These are phyloP conservation scores for Coregonus sp. DNA, from an alignment of 2,797 vertebrate species.

Conservation along the genomic window DNA sequence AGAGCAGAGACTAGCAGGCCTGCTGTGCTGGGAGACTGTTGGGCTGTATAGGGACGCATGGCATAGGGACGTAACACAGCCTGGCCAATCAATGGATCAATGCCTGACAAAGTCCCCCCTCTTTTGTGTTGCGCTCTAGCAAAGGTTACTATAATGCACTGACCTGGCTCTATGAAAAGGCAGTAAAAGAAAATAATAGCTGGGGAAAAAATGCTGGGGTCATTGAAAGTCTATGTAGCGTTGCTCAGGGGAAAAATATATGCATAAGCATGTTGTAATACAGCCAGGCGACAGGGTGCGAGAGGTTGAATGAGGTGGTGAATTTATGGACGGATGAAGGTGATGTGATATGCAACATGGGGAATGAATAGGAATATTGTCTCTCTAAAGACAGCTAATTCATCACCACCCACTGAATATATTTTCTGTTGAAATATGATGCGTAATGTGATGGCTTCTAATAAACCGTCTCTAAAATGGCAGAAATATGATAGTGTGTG, in stretches of 20 bases:
- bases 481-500: conserved; percentile 67
- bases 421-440: conserved; percentile 66
- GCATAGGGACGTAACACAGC: not conserved
- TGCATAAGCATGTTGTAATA: not conserved
- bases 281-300: not conserved
- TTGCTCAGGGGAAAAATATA: not conserved
- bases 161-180: conserved; percentile 13
- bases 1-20: not conserved
- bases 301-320: not conserved
- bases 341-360: conserved; percentile 36
- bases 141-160: conserved; percentile 30
- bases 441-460: conserved; percentile 61
- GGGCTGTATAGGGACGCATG: not conserved
- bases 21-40: not conserved
- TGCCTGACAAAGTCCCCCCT: conserved; percentile 39
- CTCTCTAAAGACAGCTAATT: conserved; percentile 57
- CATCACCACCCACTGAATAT: conserved; percentile 59
- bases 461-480: conserved; percentile 66
- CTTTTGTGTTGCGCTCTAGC: conserved; percentile 29
- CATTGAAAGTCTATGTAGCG: conserved; percentile 15
- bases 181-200: conserved; percentile 15
- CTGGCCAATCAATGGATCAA: conserved; percentile 46
- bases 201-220: conserved; percentile 6
- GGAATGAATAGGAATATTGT: conserved; percentile 53
- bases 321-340: conserved; percentile 28